Base-by-base conservation (phyloP, 2,797 vertebrate species). In the Tympanoctomys barrerae region DNA sequence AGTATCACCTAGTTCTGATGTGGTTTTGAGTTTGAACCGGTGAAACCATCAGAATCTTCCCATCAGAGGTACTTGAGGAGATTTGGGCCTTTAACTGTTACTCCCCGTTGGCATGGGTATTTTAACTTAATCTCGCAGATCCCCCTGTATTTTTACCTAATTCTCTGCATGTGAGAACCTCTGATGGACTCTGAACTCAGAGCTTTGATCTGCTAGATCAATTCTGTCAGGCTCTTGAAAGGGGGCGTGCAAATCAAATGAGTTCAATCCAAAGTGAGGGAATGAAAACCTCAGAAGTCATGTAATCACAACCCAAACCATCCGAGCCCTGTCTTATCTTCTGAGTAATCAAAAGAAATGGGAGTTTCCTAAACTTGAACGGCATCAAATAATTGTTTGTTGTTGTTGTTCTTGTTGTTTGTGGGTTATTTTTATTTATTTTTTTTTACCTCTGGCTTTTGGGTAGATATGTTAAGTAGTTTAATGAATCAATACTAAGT, bases 271-370 rank as follows among this genome's bases (percentile, higher is more conserved):
- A 19, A 64, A 75, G 33, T 13, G 33, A 91, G 62, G n/a, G 22
- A 89, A 75, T 62, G 82, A 84, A 94, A 97, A 73, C 86, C 68
- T 62, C 88, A 66, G 73, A 93, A 77, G 96, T 97, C 97, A 96
- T 13, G 96, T 95, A 92, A 95, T 80, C 16, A 59, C 64, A 77
- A 90, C 54, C 86, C 9, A 10, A 33, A 1, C 92, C 94, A 85
- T 66, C 59, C 54, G 49, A 96, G 68, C 88, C 94, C 64, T 59
- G 54, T 24, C 87, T 91, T 73, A 95, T 52, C 78, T 64, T 39
- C 82, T 71, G 52, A 22, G 61, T 89, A 64, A 94, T 88, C 70
- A 93, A 94, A 91, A 89, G 64, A 87, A 94, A 84, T 3, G 33
- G 46, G 42, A 82, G 52, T 57, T 95, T 90, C 57, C 86, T 89